A percentile compares a stretch with the other conserved stretches of the same genome.
Evolutionary conservation across 2,113 vertebrate species (phyloP).

Genomic region (Oncorhynchus keta): DNA sequence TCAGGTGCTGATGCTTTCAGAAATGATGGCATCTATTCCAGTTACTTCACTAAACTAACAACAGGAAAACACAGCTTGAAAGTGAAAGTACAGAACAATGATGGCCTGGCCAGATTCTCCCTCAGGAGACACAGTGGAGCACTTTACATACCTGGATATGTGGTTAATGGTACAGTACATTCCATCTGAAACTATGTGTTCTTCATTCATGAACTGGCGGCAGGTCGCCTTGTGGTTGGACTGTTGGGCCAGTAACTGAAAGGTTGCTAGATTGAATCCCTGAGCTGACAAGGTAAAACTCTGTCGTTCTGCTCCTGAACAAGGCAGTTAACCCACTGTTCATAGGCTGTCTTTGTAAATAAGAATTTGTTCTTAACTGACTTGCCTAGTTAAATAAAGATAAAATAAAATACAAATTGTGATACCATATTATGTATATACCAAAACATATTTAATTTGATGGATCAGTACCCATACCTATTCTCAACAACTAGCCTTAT

Average conservation of each 20-base stretch:
- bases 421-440: too few species aligned
- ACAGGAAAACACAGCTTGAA: conserved; percentile 67
- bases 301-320: too few species aligned
- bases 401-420: too few species aligned
- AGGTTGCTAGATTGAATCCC: too few species aligned
- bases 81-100: conserved; percentile 51
- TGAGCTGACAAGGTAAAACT: too few species aligned
- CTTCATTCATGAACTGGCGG: not conserved
- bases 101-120: not conserved
- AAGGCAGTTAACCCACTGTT: too few species aligned
- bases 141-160: conserved; percentile 66
- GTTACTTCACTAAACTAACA: conserved; percentile 62
- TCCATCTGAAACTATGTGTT: not conserved
- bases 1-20: conserved; percentile 66
- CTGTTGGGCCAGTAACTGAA: too few species aligned
- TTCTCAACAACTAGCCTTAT: not conserved
- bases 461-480: not conserved
- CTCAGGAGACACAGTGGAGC: conserved; percentile 39
- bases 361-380: too few species aligned
- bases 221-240: too few species aligned
- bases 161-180: conserved; percentile 54
- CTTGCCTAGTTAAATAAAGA: too few species aligned
- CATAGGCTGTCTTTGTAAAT: too few species aligned
- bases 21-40: conserved; percentile 72
- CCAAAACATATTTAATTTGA: not conserved